phyloP scores from a whole-genome alignment of 2,888 invertebrate genomes.

The Ophion obscuratus region DNA sequence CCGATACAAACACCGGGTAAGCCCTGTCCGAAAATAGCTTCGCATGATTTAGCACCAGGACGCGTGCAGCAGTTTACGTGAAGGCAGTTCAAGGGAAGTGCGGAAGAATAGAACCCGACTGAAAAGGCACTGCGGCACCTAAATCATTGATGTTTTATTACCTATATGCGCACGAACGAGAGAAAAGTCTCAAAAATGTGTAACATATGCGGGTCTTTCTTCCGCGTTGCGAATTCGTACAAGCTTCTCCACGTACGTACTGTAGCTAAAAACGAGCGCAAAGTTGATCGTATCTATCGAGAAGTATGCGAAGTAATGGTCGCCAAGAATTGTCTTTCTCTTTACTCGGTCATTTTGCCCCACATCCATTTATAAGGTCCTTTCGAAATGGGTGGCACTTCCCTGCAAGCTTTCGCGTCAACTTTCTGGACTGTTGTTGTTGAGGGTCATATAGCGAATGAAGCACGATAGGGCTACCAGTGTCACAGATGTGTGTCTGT shows the following conservation, averaged over 20 bases:
- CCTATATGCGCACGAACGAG: no score
- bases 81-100: constrained; percentile 22
- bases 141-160: neutral
- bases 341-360: constrained; percentile 6
- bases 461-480: neutral
- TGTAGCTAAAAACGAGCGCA: neutral
- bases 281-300: neutral
- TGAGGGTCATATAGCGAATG: neutral
- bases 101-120: constrained; percentile 6
- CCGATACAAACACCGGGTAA: constrained; percentile 54
- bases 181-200: no score
- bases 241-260: no score
- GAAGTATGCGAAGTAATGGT: neutral
- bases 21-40: constrained; percentile 63
- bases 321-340: neutral
- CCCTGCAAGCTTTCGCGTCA: neutral
- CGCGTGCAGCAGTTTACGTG: constrained; percentile 40
- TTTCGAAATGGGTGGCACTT: neutral
- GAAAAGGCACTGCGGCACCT: neutral
- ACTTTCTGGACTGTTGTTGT: constrained; percentile 2
- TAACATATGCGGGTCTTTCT: no score
- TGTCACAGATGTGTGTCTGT: neutral
- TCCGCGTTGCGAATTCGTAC: no score
- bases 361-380: neutral
- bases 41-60: constrained; percentile 59